phyloP scores from a whole-genome alignment of 1,140 invertebrate species.

The Drosophila asahinai region DNA sequence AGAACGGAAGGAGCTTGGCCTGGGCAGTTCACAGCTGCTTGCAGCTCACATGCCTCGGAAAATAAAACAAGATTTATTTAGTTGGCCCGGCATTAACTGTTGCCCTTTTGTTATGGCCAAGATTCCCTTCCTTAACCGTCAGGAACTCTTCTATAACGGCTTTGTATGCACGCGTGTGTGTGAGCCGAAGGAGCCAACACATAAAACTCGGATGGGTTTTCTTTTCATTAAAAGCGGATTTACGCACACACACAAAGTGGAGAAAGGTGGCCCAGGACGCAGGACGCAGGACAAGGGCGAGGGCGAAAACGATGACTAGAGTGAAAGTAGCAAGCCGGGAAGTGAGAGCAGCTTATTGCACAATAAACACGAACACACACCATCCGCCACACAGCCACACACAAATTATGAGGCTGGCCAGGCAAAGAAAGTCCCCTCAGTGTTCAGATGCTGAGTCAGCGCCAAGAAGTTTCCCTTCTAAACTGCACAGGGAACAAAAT shows the following conservation, averaged over 20 bases:
- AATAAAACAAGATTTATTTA: conserved; percentile 83
- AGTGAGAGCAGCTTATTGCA: conserved; percentile 74
- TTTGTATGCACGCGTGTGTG: conserved; percentile 37
- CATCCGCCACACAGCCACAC: conserved; percentile 34
- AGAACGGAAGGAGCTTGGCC: neutral
- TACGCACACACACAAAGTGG: conserved; percentile 66
- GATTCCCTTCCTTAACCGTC: conserved; percentile 32
- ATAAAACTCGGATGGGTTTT: conserved; percentile 77
- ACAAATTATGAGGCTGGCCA: conserved; percentile 52
- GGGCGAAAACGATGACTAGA: conserved; percentile 1
- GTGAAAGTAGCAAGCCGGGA: conserved; percentile 12
- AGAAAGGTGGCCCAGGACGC: conserved; percentile 30
- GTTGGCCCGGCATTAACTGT: conserved; percentile 79
- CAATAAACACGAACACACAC: conserved; percentile 74
- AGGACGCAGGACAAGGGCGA: neutral
- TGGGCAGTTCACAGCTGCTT: conserved; percentile 36
- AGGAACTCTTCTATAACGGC: conserved; percentile 48
- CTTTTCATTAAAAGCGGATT: conserved; percentile 84
- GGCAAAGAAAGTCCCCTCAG: conserved; percentile 46
- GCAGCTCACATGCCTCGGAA: conserved; percentile 52
- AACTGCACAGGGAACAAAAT: conserved; percentile 3
- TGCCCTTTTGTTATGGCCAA: conserved; percentile 71
- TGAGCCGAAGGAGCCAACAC: conserved; percentile 36
- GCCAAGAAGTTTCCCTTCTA: conserved; percentile 28
- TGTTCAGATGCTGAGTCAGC: conserved; percentile 40